These are phyloP conservation scores for Festucalex cinctus DNA, from an alignment of 2,113 vertebrate species.

Conservation along the genomic window DNA sequence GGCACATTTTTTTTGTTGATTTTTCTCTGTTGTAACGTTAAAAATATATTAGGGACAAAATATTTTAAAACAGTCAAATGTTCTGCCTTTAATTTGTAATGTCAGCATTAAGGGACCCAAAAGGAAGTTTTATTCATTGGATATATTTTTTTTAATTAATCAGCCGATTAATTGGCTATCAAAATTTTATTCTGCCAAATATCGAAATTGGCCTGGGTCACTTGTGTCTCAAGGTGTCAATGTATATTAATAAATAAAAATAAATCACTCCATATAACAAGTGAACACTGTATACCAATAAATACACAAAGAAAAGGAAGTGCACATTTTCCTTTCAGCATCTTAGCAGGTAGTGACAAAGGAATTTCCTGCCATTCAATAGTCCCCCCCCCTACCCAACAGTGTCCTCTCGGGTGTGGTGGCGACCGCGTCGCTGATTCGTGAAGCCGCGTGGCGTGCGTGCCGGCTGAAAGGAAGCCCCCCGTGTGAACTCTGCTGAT, in stretches of 20 bases:
- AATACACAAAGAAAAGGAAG: not conserved
- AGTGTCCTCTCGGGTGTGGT: conserved; percentile 27
- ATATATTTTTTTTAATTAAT: too few species aligned
- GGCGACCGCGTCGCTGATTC: conserved; percentile 39
- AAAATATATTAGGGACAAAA: too few species aligned
- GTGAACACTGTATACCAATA: not conserved
- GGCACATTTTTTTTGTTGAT: too few species aligned
- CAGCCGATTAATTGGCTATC: too few species aligned
- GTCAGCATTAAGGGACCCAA: too few species aligned
- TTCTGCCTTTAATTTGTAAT: too few species aligned
- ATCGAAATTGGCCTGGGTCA: too few species aligned
- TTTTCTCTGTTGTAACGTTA: too few species aligned
- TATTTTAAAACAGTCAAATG: too few species aligned
- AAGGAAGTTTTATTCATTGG: too few species aligned
- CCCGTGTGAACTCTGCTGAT: conserved; percentile 51
- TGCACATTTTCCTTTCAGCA: conserved; percentile 47
- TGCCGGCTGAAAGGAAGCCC: conserved; percentile 46
- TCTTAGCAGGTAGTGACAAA: conserved; percentile 49
- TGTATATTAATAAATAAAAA: too few species aligned
- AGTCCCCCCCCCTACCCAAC: conserved; percentile 26
- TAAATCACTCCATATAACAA: not conserved
- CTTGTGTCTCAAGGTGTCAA: not conserved
- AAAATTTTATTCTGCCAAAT: too few species aligned
- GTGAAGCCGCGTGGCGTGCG: conserved; percentile 34
- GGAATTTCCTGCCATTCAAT: conserved; percentile 78